Conservation (phyloP, 2,888 invertebrate species). For the Parnassius apollo region DNA sequence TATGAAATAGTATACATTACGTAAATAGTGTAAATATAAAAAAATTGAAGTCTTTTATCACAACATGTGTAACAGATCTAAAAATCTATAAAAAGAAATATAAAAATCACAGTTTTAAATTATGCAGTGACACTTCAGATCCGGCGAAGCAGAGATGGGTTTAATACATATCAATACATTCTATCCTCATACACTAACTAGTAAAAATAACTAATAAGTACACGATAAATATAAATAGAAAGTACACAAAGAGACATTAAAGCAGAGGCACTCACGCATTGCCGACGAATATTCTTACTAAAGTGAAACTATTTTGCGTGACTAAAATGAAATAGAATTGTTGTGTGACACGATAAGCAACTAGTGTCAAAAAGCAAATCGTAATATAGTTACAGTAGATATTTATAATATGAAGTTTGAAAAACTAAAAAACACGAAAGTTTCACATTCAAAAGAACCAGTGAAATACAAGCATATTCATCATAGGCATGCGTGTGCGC, state of each 20-base stretch:
- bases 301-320: constrained; percentile 29
- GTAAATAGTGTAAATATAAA: neutral
- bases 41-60: constrained; percentile 42
- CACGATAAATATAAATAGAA: constrained; percentile 67
- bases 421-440: constrained; percentile 3
- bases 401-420: neutral
- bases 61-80: constrained; percentile 75
- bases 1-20: neutral
- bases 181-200: constrained; percentile 56
- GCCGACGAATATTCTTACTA: constrained; percentile 59
- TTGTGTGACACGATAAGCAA: constrained; percentile 11
- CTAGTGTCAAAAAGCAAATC: constrained; percentile 7
- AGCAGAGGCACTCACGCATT: constrained; percentile 70
- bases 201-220: constrained; percentile 76
- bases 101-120: constrained; percentile 81
- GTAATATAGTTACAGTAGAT: neutral
- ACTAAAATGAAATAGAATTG: constrained; percentile 2
- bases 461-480: constrained; percentile 54
- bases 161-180: constrained; percentile 60
- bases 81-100: constrained; percentile 73
- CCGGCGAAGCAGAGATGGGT: constrained; percentile 68
- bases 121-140: constrained; percentile 79
- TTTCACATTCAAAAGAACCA: constrained; percentile 12
- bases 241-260: constrained; percentile 76
- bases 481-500: constrained; percentile 60